These are phyloP conservation scores for Mionectes macconnelli DNA, from an alignment of 2,113 vertebrate genomes.

Conservation along the genomic window DNA sequence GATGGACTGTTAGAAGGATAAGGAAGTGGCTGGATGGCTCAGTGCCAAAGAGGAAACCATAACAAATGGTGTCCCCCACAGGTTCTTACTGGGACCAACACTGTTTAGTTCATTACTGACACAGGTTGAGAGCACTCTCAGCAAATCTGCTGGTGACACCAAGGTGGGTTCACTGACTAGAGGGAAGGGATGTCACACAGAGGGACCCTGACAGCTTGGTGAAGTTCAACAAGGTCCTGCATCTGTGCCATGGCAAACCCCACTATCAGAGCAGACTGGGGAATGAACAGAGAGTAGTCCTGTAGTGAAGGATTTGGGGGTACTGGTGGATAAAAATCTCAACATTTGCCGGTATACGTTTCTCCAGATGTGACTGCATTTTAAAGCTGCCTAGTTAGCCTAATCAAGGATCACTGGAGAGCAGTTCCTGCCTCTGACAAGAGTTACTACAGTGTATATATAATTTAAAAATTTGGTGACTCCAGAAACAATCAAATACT, in stretches of 20 bases:
- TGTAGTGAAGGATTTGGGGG: not conserved
- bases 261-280: not conserved
- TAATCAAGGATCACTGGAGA: not conserved
- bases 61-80: not conserved
- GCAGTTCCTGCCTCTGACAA: not conserved
- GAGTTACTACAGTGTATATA: not conserved
- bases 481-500: not conserved
- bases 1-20: not conserved
- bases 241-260: not conserved
- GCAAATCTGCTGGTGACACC: not conserved
- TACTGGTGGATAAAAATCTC: not conserved
- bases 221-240: not conserved
- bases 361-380: not conserved
- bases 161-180: rapidly evolving
- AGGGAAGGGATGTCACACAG: not conserved
- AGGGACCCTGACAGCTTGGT: not conserved
- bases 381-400: not conserved
- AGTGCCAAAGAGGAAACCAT: not conserved
- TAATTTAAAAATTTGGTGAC: not conserved
- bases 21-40: not conserved
- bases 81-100: not conserved
- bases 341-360: too few species aligned
- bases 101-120: not conserved
- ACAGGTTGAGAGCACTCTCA: not conserved
- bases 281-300: not conserved